Conservation (phyloP, 2,797 vertebrate genomes). For the Mionectes olivaceus region DNA sequence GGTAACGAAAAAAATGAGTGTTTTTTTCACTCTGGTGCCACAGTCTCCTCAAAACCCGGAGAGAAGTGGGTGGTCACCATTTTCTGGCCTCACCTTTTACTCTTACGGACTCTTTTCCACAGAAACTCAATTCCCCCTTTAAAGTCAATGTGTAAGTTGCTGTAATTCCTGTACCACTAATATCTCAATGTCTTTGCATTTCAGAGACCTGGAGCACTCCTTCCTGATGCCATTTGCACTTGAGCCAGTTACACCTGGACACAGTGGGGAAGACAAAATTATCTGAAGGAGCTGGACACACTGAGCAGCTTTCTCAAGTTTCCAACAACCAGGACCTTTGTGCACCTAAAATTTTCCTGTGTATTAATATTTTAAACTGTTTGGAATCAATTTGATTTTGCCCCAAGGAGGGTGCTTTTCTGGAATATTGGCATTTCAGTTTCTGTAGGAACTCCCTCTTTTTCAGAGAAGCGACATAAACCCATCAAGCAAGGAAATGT, state of each 20-base stretch:
- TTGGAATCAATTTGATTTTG: background rate
- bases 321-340: background rate
- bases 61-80: background rate
- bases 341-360: background rate
- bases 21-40: background rate
- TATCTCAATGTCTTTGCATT: background rate
- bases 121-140: background rate
- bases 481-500: background rate
- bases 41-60: background rate
- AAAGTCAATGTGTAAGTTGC: background rate
- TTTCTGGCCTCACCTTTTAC: background rate
- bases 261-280: background rate
- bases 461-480: background rate
- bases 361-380: background rate
- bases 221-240: background rate
- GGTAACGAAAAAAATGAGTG: background rate
- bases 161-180: background rate
- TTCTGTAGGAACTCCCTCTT: background rate
- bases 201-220: conserved; percentile 1
- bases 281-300: background rate
- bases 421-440: background rate
- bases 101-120: background rate
- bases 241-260: background rate
- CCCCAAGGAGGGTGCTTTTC: background rate
- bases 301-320: background rate